Evolutionary conservation across 2,113 vertebrate genomes (phyloP).

Genomic region (Collichthys lucidus): DNA sequence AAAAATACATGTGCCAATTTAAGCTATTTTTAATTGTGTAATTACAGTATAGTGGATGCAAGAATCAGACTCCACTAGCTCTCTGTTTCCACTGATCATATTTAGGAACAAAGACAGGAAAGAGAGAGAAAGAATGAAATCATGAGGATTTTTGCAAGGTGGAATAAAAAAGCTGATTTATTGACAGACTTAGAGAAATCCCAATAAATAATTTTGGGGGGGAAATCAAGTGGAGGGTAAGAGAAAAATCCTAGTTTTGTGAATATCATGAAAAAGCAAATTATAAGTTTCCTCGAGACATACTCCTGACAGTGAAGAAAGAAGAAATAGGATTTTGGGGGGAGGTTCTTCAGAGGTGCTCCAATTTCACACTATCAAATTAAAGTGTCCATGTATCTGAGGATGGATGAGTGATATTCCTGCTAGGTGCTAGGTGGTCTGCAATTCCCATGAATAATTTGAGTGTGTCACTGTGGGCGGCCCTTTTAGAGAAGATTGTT

Average conservation of each 20-base stretch:
- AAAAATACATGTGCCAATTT: conserved; percentile 8
- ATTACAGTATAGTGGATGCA: not conserved
- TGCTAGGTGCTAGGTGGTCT: conserved; percentile 71
- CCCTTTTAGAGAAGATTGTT: conserved; percentile 75
- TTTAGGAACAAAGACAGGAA: conserved; percentile 9
- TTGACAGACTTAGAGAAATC: not conserved
- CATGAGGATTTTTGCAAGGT: not conserved
- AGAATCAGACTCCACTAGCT: conserved; percentile 1
- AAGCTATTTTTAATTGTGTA: conserved; percentile 12
- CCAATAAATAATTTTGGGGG: conserved; percentile 14
- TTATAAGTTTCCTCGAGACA: conserved; percentile 47
- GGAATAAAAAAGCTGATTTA: conserved; percentile 8
- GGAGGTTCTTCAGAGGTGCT: conserved; percentile 67
- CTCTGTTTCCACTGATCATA: not conserved
- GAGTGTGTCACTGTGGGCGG: conserved; percentile 78
- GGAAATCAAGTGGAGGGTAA: conserved; percentile 11
- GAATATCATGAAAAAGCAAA: conserved; percentile 56
- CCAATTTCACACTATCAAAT: conserved; percentile 79
- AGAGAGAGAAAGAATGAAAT: not conserved
- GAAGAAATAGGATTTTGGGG: conserved; percentile 67
- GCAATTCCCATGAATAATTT: conserved; percentile 82
- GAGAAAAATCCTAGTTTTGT: conserved; percentile 34
- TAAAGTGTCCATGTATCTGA: conserved; percentile 75
- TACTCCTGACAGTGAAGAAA: conserved; percentile 56
- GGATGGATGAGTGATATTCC: conserved; percentile 78